Evolutionary conservation across 2,888 invertebrate species (phyloP).

Genomic region (Pharmacophagus antenor): DNA sequence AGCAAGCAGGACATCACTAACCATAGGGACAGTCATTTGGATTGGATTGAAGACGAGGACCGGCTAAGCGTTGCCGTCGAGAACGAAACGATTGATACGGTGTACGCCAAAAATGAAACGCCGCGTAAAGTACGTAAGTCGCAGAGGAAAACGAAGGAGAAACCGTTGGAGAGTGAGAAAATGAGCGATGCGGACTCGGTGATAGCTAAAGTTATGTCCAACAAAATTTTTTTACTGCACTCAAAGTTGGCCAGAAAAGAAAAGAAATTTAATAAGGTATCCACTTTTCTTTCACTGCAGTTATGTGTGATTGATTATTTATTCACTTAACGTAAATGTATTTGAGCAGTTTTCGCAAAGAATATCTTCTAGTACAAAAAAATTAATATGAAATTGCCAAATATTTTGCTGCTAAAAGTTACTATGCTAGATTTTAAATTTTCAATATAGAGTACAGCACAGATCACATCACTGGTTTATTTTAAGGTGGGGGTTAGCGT

Average conservation of each 20-base stretch:
- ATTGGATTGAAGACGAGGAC: slow-evolving; percentile 1
- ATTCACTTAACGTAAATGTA: too few relatives aligned
- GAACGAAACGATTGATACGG: too few relatives aligned
- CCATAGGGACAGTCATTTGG: slow-evolving; percentile 44
- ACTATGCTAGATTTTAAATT: too few relatives aligned
- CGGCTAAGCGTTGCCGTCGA: neutral
- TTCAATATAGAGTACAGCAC: too few relatives aligned
- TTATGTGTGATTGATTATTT: too few relatives aligned
- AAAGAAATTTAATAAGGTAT: slow-evolving; percentile 56
- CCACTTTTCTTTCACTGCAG: neutral
- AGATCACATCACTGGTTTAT: too few relatives aligned
- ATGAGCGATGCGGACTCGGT: slow-evolving; percentile 54
- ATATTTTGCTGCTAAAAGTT: too few relatives aligned
- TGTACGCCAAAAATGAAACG: neutral
- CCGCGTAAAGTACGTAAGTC: neutral
- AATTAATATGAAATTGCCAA: too few relatives aligned
- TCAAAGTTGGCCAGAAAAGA: slow-evolving; percentile 44
- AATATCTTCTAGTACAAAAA: too few relatives aligned
- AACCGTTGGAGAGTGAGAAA: slow-evolving; percentile 34
- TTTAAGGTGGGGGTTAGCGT: too few relatives aligned
- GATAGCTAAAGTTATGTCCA: slow-evolving; percentile 63
- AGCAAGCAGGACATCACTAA: slow-evolving; percentile 40
- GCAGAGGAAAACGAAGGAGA: neutral
- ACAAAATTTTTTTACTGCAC: slow-evolving; percentile 53
- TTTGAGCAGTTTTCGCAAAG: too few relatives aligned